Conservation (phyloP, 64 coral and sea anemone species). For the Stylophora pistillata region DNA sequence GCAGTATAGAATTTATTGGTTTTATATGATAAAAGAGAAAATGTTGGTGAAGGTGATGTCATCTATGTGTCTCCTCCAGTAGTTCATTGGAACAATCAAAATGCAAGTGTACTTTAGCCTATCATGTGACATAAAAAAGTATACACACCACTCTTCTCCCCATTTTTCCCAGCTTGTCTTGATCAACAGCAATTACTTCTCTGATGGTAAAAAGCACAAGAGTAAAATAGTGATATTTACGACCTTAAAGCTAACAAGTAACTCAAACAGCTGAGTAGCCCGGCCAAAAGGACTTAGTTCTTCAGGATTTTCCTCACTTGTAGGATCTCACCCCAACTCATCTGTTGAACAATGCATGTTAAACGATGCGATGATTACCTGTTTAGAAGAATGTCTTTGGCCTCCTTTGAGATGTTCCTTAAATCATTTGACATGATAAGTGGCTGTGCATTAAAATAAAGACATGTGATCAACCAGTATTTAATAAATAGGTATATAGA, state of each 20-base stretch:
- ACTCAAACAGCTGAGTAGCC: too few relatives aligned
- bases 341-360: too few relatives aligned
- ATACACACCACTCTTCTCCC: constrained; percentile 54
- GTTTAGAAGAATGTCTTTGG: constrained; percentile 83
- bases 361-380: constrained; percentile 18
- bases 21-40: too few relatives aligned
- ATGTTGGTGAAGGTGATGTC: too few relatives aligned
- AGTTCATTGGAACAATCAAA: too few relatives aligned
- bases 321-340: too few relatives aligned
- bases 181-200: constrained; percentile 90
- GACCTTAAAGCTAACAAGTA: too few relatives aligned
- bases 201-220: constrained; percentile 21
- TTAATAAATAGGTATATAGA: too few relatives aligned
- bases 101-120: background rate
- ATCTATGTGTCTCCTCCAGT: too few relatives aligned
- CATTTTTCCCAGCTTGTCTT: constrained; percentile 89
- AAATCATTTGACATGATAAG: constrained; percentile 93
- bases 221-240: background rate
- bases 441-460: constrained; percentile 47
- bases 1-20: too few relatives aligned
- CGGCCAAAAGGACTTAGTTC: too few relatives aligned
- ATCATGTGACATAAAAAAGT: background rate
- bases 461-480: background rate
- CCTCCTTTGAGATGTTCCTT: constrained; percentile 56
- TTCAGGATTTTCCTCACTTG: too few relatives aligned